Percentiles rank a stretch among this genome's conserved stretches.
phyloP scores from a whole-genome alignment of 2,888 invertebrate species.

The Fissipunctia ypsillon region DNA sequence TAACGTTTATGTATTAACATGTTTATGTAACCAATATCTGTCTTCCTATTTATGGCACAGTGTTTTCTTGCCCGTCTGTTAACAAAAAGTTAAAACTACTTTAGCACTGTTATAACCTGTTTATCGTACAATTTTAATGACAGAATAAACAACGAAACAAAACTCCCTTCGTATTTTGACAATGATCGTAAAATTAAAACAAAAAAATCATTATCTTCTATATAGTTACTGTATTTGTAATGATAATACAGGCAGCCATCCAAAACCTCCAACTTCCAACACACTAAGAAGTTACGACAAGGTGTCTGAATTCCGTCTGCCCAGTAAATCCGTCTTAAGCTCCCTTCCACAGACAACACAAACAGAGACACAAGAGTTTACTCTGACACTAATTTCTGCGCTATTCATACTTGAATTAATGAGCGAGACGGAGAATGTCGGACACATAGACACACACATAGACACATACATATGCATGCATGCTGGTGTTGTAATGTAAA shows the following conservation, averaged over 20 bases:
- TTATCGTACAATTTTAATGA: no score
- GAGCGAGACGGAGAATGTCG: constrained; percentile 54
- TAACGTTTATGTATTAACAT: no score
- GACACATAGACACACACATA: constrained; percentile 23
- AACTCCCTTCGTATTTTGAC: neutral
- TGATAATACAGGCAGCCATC: neutral
- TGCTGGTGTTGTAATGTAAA: constrained; percentile 50
- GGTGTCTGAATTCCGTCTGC: constrained; percentile 58
- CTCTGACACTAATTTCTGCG: constrained; percentile 51
- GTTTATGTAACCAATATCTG: neutral
- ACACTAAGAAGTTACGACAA: constrained; percentile 40
- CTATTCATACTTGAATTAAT: constrained; percentile 62
- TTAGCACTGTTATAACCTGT: no score
- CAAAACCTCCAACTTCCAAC: constrained; percentile 2
- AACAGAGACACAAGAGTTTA: constrained; percentile 45
- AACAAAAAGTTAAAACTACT: neutral
- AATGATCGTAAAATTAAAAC: neutral
- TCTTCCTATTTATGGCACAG: neutral
- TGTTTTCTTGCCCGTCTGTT: neutral
- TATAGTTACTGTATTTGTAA: neutral
- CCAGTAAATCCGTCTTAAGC: constrained; percentile 54
- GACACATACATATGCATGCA: constrained; percentile 20
- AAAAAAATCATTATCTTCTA: neutral
- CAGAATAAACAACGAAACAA: neutral
- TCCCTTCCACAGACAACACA: constrained; percentile 24